Evolutionary conservation across 2,797 vertebrate species (phyloP).

Genomic region (Brachyalestes nurse): DNA sequence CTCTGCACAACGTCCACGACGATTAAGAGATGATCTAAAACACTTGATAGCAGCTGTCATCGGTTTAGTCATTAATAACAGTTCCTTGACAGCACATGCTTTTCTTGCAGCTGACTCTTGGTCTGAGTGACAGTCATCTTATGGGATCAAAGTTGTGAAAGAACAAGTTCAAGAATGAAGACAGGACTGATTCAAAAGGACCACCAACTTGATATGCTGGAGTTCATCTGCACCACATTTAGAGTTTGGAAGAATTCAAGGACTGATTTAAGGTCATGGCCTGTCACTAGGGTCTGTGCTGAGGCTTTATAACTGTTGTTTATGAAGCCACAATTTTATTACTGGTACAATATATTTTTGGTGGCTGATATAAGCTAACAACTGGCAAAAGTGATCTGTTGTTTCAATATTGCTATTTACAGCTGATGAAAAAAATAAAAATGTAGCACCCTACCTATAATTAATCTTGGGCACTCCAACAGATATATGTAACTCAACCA

Average conservation of each 20-base stretch:
- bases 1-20: constrained; percentile 28
- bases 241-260: constrained; percentile 2
- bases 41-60: constrained; percentile 32
- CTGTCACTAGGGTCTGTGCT: background rate
- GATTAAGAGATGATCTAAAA: constrained; percentile 39
- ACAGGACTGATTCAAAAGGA: constrained; percentile 12
- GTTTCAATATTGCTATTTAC: background rate
- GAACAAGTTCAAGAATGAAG: constrained; percentile 31
- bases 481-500: no score
- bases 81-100: constrained; percentile 11
- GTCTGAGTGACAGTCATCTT: constrained; percentile 22
- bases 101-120: constrained; percentile 7
- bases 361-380: background rate
- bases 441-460: no score
- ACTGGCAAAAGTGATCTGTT: background rate
- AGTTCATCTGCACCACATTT: constrained; percentile 16
- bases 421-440: background rate
- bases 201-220: constrained; percentile 12
- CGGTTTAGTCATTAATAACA: constrained; percentile 45
- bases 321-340: background rate
- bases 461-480: no score
- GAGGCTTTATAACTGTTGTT: background rate
- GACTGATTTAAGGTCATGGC: background rate
- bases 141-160: constrained; percentile 23
- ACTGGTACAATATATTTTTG: no score